Evolutionary conservation across 2,113 vertebrate genomes (phyloP).

Genomic region (Tetrao urogallus): DNA sequence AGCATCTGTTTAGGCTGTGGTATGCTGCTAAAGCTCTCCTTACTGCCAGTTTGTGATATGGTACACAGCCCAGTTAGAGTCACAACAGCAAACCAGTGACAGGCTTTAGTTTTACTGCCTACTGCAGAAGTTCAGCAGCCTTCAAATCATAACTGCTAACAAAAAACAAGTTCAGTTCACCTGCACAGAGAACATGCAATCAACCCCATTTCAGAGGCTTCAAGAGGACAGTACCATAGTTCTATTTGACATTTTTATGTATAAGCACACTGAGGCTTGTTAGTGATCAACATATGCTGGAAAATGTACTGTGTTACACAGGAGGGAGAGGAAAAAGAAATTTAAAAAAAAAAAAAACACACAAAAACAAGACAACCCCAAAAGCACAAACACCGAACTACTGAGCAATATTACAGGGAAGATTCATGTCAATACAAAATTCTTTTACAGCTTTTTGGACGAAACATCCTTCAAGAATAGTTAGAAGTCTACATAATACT

Average conservation of each 20-base stretch:
- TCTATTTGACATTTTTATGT: neutral
- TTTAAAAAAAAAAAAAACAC: neutral
- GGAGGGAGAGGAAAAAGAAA: neutral
- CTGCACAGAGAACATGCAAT: neutral
- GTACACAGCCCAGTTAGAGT: neutral
- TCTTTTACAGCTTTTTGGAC: conserved; percentile 41
- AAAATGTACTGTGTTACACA: neutral
- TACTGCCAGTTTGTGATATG: conserved; percentile 17
- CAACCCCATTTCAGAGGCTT: neutral
- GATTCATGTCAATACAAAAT: conserved; percentile 16
- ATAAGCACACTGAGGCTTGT: neutral
- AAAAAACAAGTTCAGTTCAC: neutral
- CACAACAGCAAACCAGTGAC: neutral
- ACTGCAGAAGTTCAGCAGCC: neutral
- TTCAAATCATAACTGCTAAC: neutral
- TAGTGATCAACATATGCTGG: neutral
- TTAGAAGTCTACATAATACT: conserved; percentile 60
- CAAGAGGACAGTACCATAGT: neutral
- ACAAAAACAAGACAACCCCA: neutral
- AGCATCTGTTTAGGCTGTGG: conserved; percentile 61
- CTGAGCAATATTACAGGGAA: neutral
- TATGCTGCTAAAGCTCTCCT: conserved; percentile 30
- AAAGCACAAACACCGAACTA: conserved; percentile 11
- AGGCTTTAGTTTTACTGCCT: neutral
- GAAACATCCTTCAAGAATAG: conserved; percentile 32